phyloP scores from a whole-genome alignment of 2,888 invertebrate species.

The Pinctada fucata region DNA sequence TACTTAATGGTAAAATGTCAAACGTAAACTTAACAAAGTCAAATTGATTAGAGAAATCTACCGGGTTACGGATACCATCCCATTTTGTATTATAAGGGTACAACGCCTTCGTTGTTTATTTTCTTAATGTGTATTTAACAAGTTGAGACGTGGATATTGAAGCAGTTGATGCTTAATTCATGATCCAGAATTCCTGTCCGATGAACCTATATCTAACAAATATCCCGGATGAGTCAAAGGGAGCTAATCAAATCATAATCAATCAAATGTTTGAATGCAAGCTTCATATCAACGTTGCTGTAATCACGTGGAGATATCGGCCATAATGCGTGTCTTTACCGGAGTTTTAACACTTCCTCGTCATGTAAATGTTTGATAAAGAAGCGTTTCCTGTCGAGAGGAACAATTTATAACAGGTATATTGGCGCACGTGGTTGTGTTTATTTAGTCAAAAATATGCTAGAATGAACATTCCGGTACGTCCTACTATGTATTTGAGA shows the following conservation, averaged over 20 bases:
- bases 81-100: background rate
- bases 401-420: background rate
- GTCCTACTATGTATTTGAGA: no score
- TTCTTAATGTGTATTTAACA: background rate
- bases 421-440: background rate
- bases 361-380: background rate
- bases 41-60: background rate
- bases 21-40: no score
- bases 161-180: background rate
- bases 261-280: background rate
- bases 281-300: background rate
- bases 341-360: slow-evolving; percentile 11
- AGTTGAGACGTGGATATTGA: background rate
- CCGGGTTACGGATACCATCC: background rate
- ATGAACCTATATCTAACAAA: background rate
- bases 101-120: background rate
- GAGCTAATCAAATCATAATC: background rate
- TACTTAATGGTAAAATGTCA: no score
- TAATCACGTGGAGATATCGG: background rate
- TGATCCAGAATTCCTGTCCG: background rate
- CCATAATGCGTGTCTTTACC: slow-evolving; percentile 18
- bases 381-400: background rate
- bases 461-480: no score
- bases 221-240: background rate
- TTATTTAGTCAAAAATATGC: background rate